phyloP scores from a whole-genome alignment of 2,888 invertebrate species.

The Acrocyrtus sp. region DNA sequence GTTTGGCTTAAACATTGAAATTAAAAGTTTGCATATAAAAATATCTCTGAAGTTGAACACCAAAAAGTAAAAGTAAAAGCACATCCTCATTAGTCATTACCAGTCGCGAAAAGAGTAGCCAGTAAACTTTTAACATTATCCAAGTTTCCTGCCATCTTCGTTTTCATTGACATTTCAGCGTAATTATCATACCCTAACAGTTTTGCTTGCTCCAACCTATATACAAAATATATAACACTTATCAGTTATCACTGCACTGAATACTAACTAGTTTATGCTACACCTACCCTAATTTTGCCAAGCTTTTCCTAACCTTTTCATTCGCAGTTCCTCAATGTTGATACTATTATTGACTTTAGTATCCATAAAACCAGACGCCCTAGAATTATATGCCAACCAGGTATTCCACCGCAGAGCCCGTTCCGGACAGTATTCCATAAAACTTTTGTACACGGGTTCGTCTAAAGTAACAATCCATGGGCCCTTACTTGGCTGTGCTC shows the following conservation, averaged over 20 bases:
- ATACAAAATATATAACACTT: conserved; percentile 40
- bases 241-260: too few species aligned
- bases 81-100: conserved; percentile 20
- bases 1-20: conserved; percentile 70
- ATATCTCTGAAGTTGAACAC: too few species aligned
- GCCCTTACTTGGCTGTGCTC: conserved; percentile 72
- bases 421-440: conserved; percentile 87
- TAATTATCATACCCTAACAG: conserved; percentile 82
- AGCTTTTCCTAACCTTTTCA: conserved; percentile 67
- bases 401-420: conserved; percentile 81
- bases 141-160: conserved; percentile 88
- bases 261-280: background rate
- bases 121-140: conserved; percentile 79
- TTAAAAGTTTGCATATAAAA: background rate
- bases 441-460: conserved; percentile 76
- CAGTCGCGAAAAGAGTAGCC: conserved; percentile 56
- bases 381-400: conserved; percentile 81
- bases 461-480: conserved; percentile 88
- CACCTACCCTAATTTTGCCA: too few species aligned
- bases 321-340: conserved; percentile 81
- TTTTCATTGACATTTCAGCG: conserved; percentile 90
- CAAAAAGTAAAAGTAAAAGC: background rate
- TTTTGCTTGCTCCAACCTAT: conserved; percentile 77
- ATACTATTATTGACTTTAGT: conserved; percentile 73
- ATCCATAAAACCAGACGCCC: conserved; percentile 75